A percentile compares a stretch with the other conserved stretches of the same genome.
Conservation (phyloP, 2,888 invertebrate genomes). For the Eubasilissa splendida region DNA sequence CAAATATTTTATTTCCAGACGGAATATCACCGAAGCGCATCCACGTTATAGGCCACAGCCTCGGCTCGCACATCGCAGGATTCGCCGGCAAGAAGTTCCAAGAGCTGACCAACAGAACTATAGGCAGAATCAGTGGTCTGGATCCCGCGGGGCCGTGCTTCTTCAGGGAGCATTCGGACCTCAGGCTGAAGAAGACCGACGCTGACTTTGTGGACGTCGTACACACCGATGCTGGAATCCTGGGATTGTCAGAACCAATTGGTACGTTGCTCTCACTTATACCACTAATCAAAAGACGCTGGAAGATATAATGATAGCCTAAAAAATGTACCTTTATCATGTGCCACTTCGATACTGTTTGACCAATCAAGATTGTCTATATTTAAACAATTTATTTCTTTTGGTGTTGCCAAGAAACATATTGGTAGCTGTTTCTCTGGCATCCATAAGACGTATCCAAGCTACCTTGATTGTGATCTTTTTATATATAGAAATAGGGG, state of each 20-base stretch:
- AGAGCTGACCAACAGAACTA: slow-evolving; percentile 49
- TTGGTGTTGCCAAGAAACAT: no score
- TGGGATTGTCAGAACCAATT: slow-evolving; percentile 45
- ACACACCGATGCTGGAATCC: slow-evolving; percentile 47
- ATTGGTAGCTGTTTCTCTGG: no score
- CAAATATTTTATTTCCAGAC: slow-evolving; percentile 15
- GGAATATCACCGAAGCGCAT: slow-evolving; percentile 45
- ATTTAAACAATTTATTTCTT: background rate
- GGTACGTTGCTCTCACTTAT: slow-evolving; percentile 30
- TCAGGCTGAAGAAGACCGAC: slow-evolving; percentile 44
- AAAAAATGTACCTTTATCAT: no score
- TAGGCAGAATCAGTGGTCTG: slow-evolving; percentile 48
- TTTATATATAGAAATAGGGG: no score
- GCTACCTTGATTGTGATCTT: no score
- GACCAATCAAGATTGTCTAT: background rate
- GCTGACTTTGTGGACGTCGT: slow-evolving; percentile 56
- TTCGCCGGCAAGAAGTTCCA: slow-evolving; percentile 49
- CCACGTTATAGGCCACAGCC: slow-evolving; percentile 52
- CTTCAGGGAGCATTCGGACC: slow-evolving; percentile 45
- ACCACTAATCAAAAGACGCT: background rate
- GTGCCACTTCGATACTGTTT: background rate
- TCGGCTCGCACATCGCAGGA: slow-evolving; percentile 54
- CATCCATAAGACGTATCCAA: no score
- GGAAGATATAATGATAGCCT: no score
- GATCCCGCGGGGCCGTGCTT: slow-evolving; percentile 59